Conservation (phyloP, 2,113 vertebrate species). For the Tetrax tetrax region DNA sequence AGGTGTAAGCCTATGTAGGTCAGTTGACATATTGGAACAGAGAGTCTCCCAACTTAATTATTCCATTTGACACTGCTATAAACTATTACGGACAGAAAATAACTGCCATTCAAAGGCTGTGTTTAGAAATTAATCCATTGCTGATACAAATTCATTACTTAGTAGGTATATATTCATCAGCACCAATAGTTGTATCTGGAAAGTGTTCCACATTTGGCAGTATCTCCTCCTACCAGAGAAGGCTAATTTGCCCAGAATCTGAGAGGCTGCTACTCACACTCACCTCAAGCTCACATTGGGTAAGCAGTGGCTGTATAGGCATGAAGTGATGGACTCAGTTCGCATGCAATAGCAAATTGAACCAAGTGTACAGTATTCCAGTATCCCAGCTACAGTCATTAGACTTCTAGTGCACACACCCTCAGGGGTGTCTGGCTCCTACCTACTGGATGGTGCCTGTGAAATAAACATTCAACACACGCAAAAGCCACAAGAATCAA, state of each 20-base stretch:
- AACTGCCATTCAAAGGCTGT: neutral
- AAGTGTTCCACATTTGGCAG: neutral
- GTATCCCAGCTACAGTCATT: neutral
- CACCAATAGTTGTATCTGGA: neutral
- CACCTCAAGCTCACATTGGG: neutral
- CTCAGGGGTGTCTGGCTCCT: neutral
- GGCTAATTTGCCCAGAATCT: neutral
- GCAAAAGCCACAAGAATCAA: neutral
- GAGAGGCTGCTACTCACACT: neutral
- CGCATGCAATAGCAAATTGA: fast-evolving
- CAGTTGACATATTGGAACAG: neutral
- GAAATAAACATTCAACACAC: neutral
- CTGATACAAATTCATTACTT: neutral
- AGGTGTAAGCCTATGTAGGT: neutral
- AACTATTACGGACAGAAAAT: neutral
- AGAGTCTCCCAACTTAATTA: neutral
- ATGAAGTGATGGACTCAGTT: neutral
- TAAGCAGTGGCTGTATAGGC: neutral
- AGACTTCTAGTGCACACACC: neutral
- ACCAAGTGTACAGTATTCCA: neutral
- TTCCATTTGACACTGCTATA: neutral
- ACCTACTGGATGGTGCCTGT: neutral
- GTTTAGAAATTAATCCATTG: neutral
- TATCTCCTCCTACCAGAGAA: neutral
- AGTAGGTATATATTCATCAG: neutral